These are phyloP conservation scores for Pectinophora gossypiella DNA, from an alignment of 1,140 invertebrate species.

Conservation along the genomic window DNA sequence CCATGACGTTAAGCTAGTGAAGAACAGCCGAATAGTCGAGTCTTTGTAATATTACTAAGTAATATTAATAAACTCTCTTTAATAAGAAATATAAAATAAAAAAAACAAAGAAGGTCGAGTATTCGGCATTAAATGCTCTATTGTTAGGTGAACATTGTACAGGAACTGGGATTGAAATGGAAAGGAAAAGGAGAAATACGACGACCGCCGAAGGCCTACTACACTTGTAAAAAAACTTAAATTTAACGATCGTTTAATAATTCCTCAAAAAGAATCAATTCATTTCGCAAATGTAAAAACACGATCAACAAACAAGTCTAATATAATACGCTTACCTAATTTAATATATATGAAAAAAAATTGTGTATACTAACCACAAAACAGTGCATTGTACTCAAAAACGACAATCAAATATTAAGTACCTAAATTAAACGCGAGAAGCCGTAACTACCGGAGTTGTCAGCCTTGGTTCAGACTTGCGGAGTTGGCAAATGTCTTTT, in stretches of 20 bases:
- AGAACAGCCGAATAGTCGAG: too few species aligned
- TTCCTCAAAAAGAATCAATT: neutral
- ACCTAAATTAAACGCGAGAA: slow-evolving; percentile 8
- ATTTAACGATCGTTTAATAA: neutral
- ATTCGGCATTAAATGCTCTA: neutral
- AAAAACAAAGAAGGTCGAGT: neutral
- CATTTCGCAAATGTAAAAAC: neutral
- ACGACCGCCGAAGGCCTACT: neutral
- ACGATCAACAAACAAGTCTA: neutral
- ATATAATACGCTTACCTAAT: slow-evolving; percentile 30
- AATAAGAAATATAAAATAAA: neutral
- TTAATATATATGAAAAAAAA: slow-evolving; percentile 36
- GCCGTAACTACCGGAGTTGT: slow-evolving; percentile 34
- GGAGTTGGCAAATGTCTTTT: slow-evolving; percentile 52
- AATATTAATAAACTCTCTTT: too few species aligned
- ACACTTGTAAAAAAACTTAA: neutral
- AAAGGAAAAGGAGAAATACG: neutral
- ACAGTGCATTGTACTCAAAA: slow-evolving; percentile 47
- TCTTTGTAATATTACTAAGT: too few species aligned
- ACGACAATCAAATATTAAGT: slow-evolving; percentile 22
- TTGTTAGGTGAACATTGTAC: slow-evolving; percentile 4
- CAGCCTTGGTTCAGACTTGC: slow-evolving; percentile 62
- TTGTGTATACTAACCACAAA: slow-evolving; percentile 47
- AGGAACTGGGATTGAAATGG: neutral
- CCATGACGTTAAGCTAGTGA: slow-evolving; percentile 8